These are phyloP conservation scores for Sycophila texana DNA, from an alignment of 2,888 invertebrate genomes.

Conservation along the genomic window DNA sequence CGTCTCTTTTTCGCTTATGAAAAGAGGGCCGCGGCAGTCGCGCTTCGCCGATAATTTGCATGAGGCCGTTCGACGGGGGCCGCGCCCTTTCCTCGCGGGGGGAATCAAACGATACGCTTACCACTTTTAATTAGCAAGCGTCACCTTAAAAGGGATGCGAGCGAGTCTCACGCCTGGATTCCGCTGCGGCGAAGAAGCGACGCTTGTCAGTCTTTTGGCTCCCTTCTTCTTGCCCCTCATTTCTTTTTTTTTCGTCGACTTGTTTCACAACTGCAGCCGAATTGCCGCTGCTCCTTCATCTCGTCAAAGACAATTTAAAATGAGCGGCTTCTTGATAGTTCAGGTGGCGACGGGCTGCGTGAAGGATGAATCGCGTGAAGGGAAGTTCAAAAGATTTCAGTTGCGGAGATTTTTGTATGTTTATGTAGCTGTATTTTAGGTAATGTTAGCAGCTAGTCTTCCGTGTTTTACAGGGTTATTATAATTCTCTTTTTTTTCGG, in stretches of 20 bases:
- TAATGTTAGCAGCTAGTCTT: too few relatives aligned
- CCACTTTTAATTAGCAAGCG: slow-evolving; percentile 59
- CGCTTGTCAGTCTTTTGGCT: not conserved
- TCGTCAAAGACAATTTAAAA: too few relatives aligned
- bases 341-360: too few relatives aligned
- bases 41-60: slow-evolving; percentile 16
- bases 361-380: too few relatives aligned
- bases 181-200: not conserved
- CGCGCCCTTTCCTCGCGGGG: slow-evolving; percentile 46
- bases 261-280: too few relatives aligned
- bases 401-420: too few relatives aligned
- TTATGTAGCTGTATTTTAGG: too few relatives aligned
- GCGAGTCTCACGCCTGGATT: slow-evolving; percentile 2
- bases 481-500: too few relatives aligned
- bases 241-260: not conserved
- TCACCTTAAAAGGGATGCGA: slow-evolving; percentile 44
- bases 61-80: not conserved
- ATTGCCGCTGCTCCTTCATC: too few relatives aligned
- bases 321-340: too few relatives aligned
- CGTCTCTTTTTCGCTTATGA: slow-evolving; percentile 21
- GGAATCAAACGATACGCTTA: slow-evolving; percentile 58
- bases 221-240: not conserved
- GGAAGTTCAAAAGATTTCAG: too few relatives aligned
- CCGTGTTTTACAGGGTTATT: too few relatives aligned
- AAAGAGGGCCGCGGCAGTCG: slow-evolving; percentile 21